Conservation (phyloP, 2,888 invertebrate species). For the Tetragonisca angustula region DNA sequence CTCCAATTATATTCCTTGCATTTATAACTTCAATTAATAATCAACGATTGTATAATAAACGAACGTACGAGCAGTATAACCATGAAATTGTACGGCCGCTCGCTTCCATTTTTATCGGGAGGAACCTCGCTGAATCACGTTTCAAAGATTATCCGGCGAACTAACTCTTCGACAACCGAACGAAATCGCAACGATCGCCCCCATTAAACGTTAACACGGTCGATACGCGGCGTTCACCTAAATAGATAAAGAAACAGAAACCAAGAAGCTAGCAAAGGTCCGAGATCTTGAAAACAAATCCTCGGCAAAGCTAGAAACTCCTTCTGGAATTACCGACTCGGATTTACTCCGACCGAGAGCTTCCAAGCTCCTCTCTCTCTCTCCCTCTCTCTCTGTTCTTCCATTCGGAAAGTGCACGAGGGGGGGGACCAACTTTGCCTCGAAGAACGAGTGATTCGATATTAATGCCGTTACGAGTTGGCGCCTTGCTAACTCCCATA, state of each 20-base stretch:
- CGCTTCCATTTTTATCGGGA: no score
- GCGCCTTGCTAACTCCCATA: constrained; percentile 65
- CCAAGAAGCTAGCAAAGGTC: neutral
- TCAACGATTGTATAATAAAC: no score
- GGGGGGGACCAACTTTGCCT: constrained; percentile 40
- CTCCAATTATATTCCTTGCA: no score
- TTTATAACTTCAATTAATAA: no score
- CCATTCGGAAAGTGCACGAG: constrained; percentile 52
- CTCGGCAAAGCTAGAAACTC: constrained; percentile 59
- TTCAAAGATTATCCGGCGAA: no score
- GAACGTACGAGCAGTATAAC: no score
- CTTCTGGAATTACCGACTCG: constrained; percentile 65
- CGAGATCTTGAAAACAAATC: constrained; percentile 65
- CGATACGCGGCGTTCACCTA: neutral
- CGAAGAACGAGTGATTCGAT: constrained; percentile 71
- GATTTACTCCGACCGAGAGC: constrained; percentile 61
- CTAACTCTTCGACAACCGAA: neutral
- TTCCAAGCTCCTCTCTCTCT: constrained; percentile 45
- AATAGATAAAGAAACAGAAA: constrained; percentile 34
- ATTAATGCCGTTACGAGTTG: constrained; percentile 73
- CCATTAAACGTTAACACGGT: constrained; percentile 25
- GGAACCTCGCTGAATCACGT: no score
- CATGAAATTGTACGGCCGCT: no score
- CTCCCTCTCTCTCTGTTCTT: constrained; percentile 58
- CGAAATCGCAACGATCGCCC: constrained; percentile 22